phyloP scores from a whole-genome alignment of 1,140 invertebrate genomes.

The Bombus confusus region DNA sequence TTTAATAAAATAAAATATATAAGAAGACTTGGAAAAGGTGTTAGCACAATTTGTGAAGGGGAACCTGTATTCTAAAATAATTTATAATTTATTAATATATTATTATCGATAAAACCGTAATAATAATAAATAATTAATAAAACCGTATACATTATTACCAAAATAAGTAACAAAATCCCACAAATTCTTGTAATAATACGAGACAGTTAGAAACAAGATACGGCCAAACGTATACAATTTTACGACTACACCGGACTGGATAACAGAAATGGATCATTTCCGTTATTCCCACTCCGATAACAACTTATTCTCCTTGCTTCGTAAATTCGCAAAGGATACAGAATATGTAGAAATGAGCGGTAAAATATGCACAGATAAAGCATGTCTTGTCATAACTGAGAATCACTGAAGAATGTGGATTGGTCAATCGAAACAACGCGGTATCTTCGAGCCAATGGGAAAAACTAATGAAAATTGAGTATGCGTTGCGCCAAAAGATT shows the following conservation, averaged over 20 bases:
- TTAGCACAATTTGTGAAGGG: conserved; percentile 40
- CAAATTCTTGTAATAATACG: neutral
- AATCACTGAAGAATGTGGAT: conserved; percentile 43
- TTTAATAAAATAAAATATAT: neutral
- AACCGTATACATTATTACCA: neutral
- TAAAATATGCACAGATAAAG: neutral
- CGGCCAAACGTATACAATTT: neutral
- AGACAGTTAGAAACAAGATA: neutral
- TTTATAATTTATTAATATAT: neutral
- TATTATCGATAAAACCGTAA: neutral
- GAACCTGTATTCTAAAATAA: conserved; percentile 46
- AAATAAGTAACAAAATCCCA: too few relatives aligned
- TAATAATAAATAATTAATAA: neutral
- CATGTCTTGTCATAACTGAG: conserved; percentile 11
- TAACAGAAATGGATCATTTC: neutral
- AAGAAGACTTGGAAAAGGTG: neutral
- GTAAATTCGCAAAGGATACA: neutral
- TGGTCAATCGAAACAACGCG: conserved; percentile 26
- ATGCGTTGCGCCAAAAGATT: conserved; percentile 13
- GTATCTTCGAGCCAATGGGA: conserved; percentile 12
- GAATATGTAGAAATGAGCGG: neutral
- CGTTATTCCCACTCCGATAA: neutral
- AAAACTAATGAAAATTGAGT: conserved; percentile 30
- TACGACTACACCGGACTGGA: neutral
- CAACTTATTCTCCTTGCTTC: neutral